These are phyloP conservation scores for Eulemur macaco DNA, from an alignment of 2,113 vertebrate species.

Conservation along the genomic window DNA sequence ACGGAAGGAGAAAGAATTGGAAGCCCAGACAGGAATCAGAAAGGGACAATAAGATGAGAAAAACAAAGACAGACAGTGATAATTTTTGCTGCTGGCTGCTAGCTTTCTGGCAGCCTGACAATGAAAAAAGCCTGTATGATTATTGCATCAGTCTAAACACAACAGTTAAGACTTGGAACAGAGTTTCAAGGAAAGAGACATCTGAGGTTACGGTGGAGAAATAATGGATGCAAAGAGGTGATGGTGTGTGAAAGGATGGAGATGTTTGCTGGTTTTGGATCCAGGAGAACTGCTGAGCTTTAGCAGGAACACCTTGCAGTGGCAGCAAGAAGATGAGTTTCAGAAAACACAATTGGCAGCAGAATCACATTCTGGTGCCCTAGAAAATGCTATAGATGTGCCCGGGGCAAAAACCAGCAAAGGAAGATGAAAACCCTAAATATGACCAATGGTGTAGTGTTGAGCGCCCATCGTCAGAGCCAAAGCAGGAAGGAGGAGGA, in stretches of 20 bases:
- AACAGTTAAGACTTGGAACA: not conserved
- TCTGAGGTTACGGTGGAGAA: not conserved
- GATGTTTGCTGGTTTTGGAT: not conserved
- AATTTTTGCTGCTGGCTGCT: not conserved
- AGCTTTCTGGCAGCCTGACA: not conserved
- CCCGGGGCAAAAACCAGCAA: not conserved
- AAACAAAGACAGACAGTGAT: not conserved
- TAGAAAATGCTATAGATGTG: not conserved
- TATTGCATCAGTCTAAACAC: not conserved
- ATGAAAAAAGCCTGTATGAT: not conserved
- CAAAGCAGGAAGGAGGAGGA: not conserved
- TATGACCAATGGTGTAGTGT: not conserved
- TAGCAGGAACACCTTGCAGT: not conserved
- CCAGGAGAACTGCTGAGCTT: not conserved
- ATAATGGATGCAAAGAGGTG: not conserved
- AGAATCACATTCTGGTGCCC: not conserved
- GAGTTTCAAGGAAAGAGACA: not conserved
- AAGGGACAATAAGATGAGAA: not conserved
- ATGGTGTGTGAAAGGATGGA: not conserved
- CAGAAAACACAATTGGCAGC: conserved; percentile 13
- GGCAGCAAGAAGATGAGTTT: not conserved
- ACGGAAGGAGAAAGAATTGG: not conserved
- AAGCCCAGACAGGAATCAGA: not conserved
- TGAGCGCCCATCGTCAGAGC: not conserved
- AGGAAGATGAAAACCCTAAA: not conserved